A percentile compares a stretch with the other conserved stretches of the same genome.
phyloP scores from a whole-genome alignment of 2,113 vertebrate species.

The Halcyon malimbica region DNA sequence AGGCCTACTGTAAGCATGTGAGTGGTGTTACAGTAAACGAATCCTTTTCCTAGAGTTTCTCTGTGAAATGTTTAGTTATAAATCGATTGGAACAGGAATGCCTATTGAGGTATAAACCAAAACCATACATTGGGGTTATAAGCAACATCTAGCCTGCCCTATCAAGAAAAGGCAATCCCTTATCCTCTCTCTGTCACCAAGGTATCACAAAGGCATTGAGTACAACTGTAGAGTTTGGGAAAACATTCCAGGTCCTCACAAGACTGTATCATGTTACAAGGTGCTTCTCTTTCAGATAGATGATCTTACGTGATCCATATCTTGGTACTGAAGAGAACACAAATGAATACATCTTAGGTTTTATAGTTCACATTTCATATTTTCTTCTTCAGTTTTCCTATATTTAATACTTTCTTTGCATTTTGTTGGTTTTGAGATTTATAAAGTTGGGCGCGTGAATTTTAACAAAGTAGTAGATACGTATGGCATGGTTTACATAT shows the following conservation, averaged over 20 bases:
- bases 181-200: neutral
- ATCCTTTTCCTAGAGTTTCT: neutral
- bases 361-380: neutral
- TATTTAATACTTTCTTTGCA: neutral
- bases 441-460: accelerated
- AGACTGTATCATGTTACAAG: neutral
- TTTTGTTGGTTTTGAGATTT: neutral
- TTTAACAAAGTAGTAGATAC: neutral
- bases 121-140: neutral
- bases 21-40: neutral
- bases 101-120: neutral
- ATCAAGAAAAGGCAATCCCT: neutral
- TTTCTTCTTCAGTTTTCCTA: neutral
- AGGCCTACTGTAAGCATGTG: neutral
- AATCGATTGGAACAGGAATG: neutral
- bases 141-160: neutral
- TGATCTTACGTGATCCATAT: neutral
- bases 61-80: neutral
- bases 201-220: neutral
- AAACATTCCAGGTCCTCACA: neutral
- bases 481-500: neutral
- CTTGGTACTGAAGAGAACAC: neutral
- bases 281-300: neutral
- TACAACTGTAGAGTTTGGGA: neutral
- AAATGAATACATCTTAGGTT: neutral